Base-by-base conservation (phyloP, 2,797 vertebrate species). In the Pantherophis alleghaniensis region DNA sequence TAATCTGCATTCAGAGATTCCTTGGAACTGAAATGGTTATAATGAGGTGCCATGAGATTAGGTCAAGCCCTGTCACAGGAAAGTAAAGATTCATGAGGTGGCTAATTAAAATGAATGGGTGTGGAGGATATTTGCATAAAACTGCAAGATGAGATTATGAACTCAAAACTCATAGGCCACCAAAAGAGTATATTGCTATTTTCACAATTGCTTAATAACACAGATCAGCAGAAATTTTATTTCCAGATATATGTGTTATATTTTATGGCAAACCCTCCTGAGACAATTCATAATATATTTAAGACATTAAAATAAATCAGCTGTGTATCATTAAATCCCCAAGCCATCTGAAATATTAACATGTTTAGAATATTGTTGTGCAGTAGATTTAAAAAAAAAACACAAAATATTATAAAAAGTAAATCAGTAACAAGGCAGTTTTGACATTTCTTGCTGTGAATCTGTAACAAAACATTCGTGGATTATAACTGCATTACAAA, bases 41-140 rank as follows among this genome's bases (percentile, higher is more conserved):
- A 56, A 87, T 11, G 26, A 51, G 32, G 53, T 56, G 51, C 32
- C 83, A 69, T 51, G 51, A 37, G 88, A 87, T 63, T 74, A 57
- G 55, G 63, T 74, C 83, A 93, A 94, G 55, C 66, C 24, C 2
- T 87, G 20, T 60, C 61, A 88, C n/a, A 93, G 42, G 69, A 88
- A 91, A 93, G 20, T 79, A 74, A 88, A 69, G 55, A 79, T 93
- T 74, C 61, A 91, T 74, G 20, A 60, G 87, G 55, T 74, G 7
- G 56, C 61, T 74, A 90, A 93, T 51, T 91, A 88, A 93, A 91
- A 91, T 47, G 60, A 88, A 79, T 47, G 28, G 5, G 11, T 59
- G 10, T 63, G 47, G 20, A 91, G 32, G 55, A 79, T 28, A 22
- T 57, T 74, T 88, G 18, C 26, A 88, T 6, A 28, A 91, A 47